Base-by-base conservation (phyloP, 1,140 invertebrate species). In the Samia ricini region DNA sequence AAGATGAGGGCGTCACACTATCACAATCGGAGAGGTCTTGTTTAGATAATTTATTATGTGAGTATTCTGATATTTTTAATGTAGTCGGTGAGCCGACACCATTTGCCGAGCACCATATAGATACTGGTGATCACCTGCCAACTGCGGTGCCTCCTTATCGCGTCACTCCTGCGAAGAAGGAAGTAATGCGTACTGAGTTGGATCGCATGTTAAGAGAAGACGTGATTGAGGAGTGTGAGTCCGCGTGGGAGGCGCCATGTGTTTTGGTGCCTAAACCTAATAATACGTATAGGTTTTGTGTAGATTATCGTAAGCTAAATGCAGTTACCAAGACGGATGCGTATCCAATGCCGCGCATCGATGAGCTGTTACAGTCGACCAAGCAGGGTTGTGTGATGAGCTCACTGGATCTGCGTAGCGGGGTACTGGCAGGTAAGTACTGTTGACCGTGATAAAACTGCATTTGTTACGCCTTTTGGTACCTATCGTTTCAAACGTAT, bases 261-360 rank as follows among this genome's bases (percentile, higher is more conserved):
- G 83, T 93, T 0, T 56, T 93, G 12, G 85, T 92, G 0, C 73
- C 68, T 0, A 94, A 94, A 58, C 55, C 61, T 20, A 63, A 81
- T 64, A 73, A 74, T 33, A 52, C 21, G 22, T 33, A 54, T 12
- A 23, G 83, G 18, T 66, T 86, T 26, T 87, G 79, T 65, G 71
- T 85, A 6, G 83, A 89, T 60, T 82, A 81, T 56, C 33, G 66
- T n/a, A 54, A 50, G 12, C 19, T 68, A 2, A 68, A 68, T 33
- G 48, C 56, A 1, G 66, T 63, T 12, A 68, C 66, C 12, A 60
- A 63, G 19, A 29, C 33, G 1, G 61, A 68, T 51, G 15, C 23
- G 15, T 93, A 90, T 73, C 92, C 92, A 0, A 63, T 94, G 5
- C 92, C 92, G 1, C 70, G 81, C 6, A 91, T 93, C 4, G 85